phyloP scores from a whole-genome alignment of 2,888 invertebrate genomes.

The Euspilapteryx auroguttella region DNA sequence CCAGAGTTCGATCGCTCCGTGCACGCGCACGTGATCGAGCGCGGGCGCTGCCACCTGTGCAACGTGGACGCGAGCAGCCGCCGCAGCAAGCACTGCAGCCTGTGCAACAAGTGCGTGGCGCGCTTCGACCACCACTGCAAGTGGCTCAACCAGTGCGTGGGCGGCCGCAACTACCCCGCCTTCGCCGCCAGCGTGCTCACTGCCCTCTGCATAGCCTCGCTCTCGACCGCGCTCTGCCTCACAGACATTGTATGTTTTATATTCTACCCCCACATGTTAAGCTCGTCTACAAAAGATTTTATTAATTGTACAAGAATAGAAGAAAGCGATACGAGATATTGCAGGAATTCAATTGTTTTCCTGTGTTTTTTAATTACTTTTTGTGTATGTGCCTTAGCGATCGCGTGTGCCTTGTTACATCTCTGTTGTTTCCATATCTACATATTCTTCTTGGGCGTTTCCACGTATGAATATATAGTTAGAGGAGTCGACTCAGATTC shows the following conservation, averaged over 20 bases:
- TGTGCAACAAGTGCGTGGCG: constrained; percentile 96
- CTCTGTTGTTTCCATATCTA: constrained; percentile 88
- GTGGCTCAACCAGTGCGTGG: constrained; percentile 98
- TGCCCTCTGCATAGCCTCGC: constrained; percentile 71
- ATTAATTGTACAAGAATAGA: constrained; percentile 24
- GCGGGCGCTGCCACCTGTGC: constrained; percentile 92
- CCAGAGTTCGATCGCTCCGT: constrained; percentile 85
- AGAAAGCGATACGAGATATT: constrained; percentile 17
- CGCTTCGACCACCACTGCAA: constrained; percentile 98
- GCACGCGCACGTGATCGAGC: constrained; percentile 93
- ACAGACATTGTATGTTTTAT: constrained; percentile 70
- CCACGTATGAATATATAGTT: constrained; percentile 86
- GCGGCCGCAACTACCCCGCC: constrained; percentile 83
- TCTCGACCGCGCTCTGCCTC: constrained; percentile 70
- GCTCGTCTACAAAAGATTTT: constrained; percentile 52
- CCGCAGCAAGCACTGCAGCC: constrained; percentile 91
- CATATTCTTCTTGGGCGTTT: constrained; percentile 80
- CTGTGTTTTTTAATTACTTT: constrained; percentile 52
- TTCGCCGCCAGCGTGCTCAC: constrained; percentile 81
- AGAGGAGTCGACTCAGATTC: constrained; percentile 20
- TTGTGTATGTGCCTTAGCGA: constrained; percentile 72
- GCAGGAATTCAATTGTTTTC: constrained; percentile 30
- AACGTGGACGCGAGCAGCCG: constrained; percentile 75
- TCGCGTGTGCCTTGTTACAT: constrained; percentile 77
- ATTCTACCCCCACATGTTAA: constrained; percentile 61